Evolutionary conservation across 2,888 invertebrate species (phyloP).

Genomic region (Herminia tarsipennalis): DNA sequence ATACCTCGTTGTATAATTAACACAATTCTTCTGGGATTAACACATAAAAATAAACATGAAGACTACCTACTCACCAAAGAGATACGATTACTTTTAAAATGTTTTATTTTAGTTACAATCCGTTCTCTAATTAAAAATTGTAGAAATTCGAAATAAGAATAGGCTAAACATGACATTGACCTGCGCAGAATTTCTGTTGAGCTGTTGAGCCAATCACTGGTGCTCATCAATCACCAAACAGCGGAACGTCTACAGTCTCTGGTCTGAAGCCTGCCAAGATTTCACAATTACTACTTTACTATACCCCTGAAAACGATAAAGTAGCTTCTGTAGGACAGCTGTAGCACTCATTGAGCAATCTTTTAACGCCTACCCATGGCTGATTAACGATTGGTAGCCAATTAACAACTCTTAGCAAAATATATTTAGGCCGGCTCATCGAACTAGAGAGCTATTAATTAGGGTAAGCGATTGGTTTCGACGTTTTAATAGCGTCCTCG

Average conservation of each 20-base stretch:
- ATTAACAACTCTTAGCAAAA: slow-evolving; percentile 26
- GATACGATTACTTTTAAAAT: neutral
- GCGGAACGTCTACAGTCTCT: slow-evolving; percentile 17
- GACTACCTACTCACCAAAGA: no score
- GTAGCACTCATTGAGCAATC: slow-evolving; percentile 39
- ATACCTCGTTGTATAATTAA: no score
- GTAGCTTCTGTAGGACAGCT: slow-evolving; percentile 18
- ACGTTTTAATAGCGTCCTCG: slow-evolving; percentile 7
- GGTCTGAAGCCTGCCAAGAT: slow-evolving; percentile 47
- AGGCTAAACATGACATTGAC: slow-evolving; percentile 28
- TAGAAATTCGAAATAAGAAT: slow-evolving; percentile 2
- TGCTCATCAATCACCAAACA: slow-evolving; percentile 45
- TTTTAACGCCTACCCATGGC: slow-evolving; percentile 33
- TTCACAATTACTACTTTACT: slow-evolving; percentile 46
- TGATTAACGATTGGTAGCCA: slow-evolving; percentile 28
- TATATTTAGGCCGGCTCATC: slow-evolving; percentile 14
- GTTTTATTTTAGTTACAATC: neutral
- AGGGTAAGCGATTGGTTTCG: neutral
- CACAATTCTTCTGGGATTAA: no score
- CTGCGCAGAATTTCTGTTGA: slow-evolving; percentile 26
- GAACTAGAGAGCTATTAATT: slow-evolving; percentile 8
- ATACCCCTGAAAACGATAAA: slow-evolving; percentile 23
- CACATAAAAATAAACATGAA: no score
- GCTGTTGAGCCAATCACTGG: slow-evolving; percentile 8
- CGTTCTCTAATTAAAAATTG: neutral